These are phyloP conservation scores for Myopa tessellatipennis DNA, from an alignment of 2,888 invertebrate species.

Conservation along the genomic window DNA sequence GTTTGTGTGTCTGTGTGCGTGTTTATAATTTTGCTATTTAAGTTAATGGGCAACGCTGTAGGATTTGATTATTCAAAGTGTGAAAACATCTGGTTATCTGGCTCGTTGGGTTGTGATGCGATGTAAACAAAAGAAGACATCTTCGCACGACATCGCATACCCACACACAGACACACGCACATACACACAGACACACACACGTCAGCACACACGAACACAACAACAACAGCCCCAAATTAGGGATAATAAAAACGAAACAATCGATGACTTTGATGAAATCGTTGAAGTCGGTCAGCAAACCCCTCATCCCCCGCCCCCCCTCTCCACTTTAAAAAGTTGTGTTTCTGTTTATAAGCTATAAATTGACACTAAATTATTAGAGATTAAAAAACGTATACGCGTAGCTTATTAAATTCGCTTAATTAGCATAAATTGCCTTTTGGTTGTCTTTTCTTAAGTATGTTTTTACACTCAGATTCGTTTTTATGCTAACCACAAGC, in stretches of 20 bases:
- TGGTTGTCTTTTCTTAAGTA: no score
- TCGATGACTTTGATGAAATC: slow-evolving; percentile 29
- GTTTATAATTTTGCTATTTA: not conserved
- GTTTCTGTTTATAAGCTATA: not conserved
- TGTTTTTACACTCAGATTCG: no score
- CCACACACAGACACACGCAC: no score
- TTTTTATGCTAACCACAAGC: no score
- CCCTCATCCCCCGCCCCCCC: no score
- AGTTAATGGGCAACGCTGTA: not conserved
- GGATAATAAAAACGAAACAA: not conserved
- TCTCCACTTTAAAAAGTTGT: no score
- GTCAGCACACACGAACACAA: not conserved
- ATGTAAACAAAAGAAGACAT: not conserved
- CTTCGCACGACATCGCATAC: no score
- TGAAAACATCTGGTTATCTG: slow-evolving; percentile 10
- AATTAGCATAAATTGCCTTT: no score
- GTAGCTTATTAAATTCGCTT: no score
- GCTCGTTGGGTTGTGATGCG: not conserved
- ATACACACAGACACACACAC: no score
- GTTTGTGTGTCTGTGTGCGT: not conserved
- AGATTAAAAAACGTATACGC: not conserved
- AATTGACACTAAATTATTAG: not conserved
- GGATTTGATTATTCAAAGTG: not conserved
- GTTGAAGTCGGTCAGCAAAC: not conserved
- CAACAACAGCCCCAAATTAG: not conserved